A percentile compares a stretch with the other conserved stretches of the same genome.
These are phyloP conservation scores for Drosophila obscura DNA, from an alignment of 1,140 invertebrate genomes.

Conservation along the genomic window DNA sequence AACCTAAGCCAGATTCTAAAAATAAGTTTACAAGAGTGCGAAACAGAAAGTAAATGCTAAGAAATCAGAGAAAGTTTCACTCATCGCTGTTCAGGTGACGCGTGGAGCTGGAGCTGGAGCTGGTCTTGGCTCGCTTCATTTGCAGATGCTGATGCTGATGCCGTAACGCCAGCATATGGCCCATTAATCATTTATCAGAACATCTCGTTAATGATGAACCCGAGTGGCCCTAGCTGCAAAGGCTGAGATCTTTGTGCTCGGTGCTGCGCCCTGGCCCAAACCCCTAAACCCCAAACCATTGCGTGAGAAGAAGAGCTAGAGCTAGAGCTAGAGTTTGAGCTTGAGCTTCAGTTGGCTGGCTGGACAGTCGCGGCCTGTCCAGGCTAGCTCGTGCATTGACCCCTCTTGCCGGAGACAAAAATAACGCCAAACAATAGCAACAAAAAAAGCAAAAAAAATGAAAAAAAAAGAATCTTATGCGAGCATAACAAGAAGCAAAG, in stretches of 20 bases:
- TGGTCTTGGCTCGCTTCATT: conserved; percentile 39
- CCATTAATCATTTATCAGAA: conserved; percentile 78
- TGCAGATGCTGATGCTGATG: conserved; percentile 43
- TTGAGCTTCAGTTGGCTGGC: neutral
- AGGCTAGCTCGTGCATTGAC: conserved; percentile 51
- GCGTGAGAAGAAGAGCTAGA: conserved; percentile 41
- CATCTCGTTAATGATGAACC: conserved; percentile 61
- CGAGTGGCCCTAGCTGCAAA: conserved; percentile 3
- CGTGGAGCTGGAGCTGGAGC: neutral
- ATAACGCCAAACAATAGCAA: conserved; percentile 22
- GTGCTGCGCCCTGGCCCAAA: neutral
- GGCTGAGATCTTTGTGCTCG: neutral
- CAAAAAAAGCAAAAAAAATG: conserved; percentile 3
- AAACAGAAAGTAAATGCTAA: conserved; percentile 80
- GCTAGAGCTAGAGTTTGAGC: neutral
- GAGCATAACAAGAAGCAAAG: neutral
- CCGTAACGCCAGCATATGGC: conserved; percentile 55
- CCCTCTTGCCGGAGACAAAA: conserved; percentile 37
- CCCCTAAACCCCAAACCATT: conserved; percentile 25
- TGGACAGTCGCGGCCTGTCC: neutral
- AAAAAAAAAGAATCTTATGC: conserved; percentile 10
- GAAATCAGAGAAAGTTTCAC: conserved; percentile 68
- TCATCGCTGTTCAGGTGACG: conserved; percentile 24
- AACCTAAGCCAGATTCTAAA: conserved; percentile 61
- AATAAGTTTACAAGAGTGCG: conserved; percentile 54